Percentiles rank a stretch among this genome's conserved stretches.
These are phyloP conservation scores for Cephalopachus bancanus DNA, from an alignment of 2,797 vertebrate genomes.

Conservation along the genomic window DNA sequence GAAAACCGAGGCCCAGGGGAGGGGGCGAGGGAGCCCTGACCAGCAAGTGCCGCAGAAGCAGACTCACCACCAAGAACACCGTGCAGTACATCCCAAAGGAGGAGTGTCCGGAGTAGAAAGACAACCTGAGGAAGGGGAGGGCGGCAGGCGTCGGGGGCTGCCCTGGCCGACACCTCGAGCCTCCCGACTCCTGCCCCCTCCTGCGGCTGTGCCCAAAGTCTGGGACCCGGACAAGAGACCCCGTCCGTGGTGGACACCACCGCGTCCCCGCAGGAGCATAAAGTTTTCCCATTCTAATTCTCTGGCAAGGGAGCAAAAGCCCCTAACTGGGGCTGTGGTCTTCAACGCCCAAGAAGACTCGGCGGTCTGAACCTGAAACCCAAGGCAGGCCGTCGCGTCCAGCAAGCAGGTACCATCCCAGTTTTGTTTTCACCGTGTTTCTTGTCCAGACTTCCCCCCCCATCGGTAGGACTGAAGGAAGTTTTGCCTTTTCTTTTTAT, in stretches of 20 bases:
- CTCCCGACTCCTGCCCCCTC: neutral
- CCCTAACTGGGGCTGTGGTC: neutral
- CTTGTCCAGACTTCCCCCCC: neutral
- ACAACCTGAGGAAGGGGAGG: conserved; percentile 82
- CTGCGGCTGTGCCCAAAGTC: neutral
- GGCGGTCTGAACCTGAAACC: neutral
- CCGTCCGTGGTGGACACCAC: no score
- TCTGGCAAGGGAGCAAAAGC: neutral
- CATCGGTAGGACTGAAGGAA: neutral
- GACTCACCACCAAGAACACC: conserved; percentile 90
- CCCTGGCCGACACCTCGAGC: no score
- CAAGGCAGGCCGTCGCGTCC: rapidly evolving
- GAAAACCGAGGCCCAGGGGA: neutral
- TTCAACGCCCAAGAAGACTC: neutral
- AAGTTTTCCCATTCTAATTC: no score
- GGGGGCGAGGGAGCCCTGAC: neutral
- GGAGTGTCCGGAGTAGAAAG: conserved; percentile 91
- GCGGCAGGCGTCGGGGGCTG: no score
- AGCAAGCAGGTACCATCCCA: neutral
- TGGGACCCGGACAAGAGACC: neutral
- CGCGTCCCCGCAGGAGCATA: no score
- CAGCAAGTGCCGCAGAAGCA: neutral
- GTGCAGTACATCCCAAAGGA: conserved; percentile 92
- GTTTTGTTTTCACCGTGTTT: neutral
- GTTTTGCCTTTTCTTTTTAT: neutral